These are phyloP conservation scores for Ovis aries DNA, from an alignment of 2,113 vertebrate genomes.

Conservation along the genomic window DNA sequence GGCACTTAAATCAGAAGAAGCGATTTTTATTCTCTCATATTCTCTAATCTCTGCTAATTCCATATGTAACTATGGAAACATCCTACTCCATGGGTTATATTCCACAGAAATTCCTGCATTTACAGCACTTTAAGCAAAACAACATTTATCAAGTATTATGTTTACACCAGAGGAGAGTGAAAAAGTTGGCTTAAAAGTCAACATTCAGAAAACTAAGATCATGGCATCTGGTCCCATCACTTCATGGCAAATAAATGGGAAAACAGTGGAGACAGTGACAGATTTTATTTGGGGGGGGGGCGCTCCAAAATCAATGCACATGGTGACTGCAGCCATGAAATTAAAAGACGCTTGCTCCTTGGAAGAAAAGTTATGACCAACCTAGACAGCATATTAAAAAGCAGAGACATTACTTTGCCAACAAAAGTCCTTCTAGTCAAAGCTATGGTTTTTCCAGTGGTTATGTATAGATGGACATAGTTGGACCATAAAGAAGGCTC, in stretches of 20 bases:
- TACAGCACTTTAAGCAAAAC: neutral
- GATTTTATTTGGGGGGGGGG: accelerated
- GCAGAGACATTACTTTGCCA: neutral
- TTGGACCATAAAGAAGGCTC: neutral
- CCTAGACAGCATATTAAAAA: neutral
- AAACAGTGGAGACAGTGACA: neutral
- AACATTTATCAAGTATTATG: neutral
- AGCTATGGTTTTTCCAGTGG: neutral
- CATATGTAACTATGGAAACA: neutral
- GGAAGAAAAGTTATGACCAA: neutral
- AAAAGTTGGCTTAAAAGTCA: neutral
- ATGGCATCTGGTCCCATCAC: neutral
- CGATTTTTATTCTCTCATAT: neutral
- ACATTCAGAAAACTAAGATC: neutral
- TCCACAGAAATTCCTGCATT: neutral
- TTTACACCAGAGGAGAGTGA: neutral
- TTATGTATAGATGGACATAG: neutral
- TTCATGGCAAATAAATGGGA: neutral
- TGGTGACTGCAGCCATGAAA: neutral
- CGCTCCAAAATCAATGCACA: neutral
- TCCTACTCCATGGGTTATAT: neutral
- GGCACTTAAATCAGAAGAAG: neutral
- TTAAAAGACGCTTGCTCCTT: neutral
- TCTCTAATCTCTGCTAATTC: neutral
- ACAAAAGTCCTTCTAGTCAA: neutral